A percentile compares a stretch with the other conserved stretches of the same genome.
These are phyloP conservation scores for Nycticebus coucang DNA, from an alignment of 2,113 vertebrate species.

Conservation along the genomic window DNA sequence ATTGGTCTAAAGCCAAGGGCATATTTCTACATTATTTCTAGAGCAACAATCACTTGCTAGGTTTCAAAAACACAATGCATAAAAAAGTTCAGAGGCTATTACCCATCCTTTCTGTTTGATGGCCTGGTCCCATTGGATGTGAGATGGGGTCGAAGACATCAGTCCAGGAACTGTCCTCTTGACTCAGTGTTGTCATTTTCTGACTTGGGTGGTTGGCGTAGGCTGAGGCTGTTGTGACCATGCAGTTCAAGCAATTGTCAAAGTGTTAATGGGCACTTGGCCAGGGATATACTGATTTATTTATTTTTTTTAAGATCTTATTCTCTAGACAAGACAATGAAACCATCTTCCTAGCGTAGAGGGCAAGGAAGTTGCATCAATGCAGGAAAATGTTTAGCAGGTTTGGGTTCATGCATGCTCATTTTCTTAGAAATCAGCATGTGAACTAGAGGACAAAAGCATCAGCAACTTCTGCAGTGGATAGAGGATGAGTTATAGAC, in stretches of 20 bases:
- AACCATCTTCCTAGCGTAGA: neutral
- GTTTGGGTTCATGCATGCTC: neutral
- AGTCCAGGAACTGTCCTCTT: conserved; percentile 64
- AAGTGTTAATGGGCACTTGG: conserved; percentile 51
- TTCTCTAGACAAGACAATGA: conserved; percentile 10
- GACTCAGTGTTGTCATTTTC: conserved; percentile 51
- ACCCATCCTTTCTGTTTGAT: conserved; percentile 69
- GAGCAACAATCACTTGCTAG: neutral
- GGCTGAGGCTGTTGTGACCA: conserved; percentile 43
- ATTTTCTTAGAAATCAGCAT: conserved; percentile 24
- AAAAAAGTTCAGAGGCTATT: conserved; percentile 53
- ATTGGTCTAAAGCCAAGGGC: neutral
- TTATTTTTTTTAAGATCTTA: neutral
- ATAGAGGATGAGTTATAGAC: neutral
- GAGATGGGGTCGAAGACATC: conserved; percentile 64
- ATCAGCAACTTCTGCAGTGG: neutral
- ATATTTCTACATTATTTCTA: neutral
- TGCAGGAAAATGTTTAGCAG: neutral
- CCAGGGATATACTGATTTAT: neutral
- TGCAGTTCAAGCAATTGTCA: conserved; percentile 67
- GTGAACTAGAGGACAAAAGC: neutral
- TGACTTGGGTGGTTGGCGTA: conserved; percentile 39
- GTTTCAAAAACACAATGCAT: neutral
- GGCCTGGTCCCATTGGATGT: conserved; percentile 63
- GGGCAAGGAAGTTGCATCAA: neutral